Evolutionary conservation across 2,113 vertebrate species (phyloP).

Genomic region (Lepidothrix coronata): DNA sequence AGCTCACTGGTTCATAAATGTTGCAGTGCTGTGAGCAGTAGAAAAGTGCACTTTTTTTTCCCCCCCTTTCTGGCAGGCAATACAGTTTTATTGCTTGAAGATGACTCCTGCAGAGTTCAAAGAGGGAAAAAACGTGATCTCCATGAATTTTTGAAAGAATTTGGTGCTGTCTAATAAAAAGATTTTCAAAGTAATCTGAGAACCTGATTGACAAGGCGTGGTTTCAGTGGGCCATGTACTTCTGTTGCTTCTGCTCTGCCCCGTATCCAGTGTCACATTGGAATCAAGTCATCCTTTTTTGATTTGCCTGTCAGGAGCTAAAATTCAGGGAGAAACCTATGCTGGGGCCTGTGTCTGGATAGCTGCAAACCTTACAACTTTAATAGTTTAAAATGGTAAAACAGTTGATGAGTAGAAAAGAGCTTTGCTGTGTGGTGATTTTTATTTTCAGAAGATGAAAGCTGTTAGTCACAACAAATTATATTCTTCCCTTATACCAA

Average conservation of each 20-base stretch:
- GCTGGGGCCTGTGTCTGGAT: neutral
- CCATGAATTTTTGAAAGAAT: neutral
- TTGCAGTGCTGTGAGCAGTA: neutral
- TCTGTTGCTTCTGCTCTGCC: neutral
- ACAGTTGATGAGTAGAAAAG: neutral
- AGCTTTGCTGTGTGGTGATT: neutral
- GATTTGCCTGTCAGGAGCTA: neutral
- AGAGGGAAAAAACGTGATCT: neutral
- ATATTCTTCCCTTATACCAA: neutral
- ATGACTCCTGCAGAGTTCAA: neutral
- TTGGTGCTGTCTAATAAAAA: neutral
- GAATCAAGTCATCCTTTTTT: neutral
- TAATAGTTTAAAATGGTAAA: neutral
- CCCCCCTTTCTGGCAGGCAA: neutral
- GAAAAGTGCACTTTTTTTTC: neutral
- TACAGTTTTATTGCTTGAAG: neutral
- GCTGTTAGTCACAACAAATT: neutral
- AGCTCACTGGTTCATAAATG: neutral
- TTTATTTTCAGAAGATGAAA: neutral
- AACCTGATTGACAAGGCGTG: neutral
- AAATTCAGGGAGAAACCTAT: neutral
- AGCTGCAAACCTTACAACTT: neutral
- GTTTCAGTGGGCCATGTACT: neutral
- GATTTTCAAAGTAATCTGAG: neutral
- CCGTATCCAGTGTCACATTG: neutral